A percentile compares a stretch with the other conserved stretches of the same genome.
These are phyloP conservation scores for Diarsia rubi DNA, from an alignment of 2,888 invertebrate genomes.

Conservation along the genomic window DNA sequence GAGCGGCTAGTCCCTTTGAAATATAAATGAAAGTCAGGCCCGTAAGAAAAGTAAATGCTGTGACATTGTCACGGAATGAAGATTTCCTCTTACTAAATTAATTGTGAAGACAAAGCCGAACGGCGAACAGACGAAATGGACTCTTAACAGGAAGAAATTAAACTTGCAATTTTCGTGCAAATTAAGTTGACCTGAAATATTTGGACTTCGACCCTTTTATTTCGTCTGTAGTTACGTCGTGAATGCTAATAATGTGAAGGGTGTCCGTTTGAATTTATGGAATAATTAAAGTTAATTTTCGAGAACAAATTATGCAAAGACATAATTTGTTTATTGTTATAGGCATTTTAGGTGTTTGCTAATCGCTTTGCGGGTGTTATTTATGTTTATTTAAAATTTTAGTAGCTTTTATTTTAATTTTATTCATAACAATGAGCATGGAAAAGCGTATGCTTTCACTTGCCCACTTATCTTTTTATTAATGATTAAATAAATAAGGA, in stretches of 20 bases:
- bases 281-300: slow-evolving; percentile 88
- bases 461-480: neutral
- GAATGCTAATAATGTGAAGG: slow-evolving; percentile 89
- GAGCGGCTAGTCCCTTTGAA: slow-evolving; percentile 71
- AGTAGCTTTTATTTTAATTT: slow-evolving; percentile 26
- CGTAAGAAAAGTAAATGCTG: slow-evolving; percentile 81
- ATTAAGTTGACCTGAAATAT: slow-evolving; percentile 87
- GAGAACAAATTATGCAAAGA: slow-evolving; percentile 79
- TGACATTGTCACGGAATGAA: slow-evolving; percentile 85
- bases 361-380: slow-evolving; percentile 65
- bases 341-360: slow-evolving; percentile 72
- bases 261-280: slow-evolving; percentile 87
- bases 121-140: slow-evolving; percentile 79
- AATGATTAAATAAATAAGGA: neutral
- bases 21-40: slow-evolving; percentile 78
- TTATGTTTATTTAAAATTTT: slow-evolving; percentile 41
- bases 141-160: slow-evolving; percentile 82
- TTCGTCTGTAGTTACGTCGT: slow-evolving; percentile 84
- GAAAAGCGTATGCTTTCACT: slow-evolving; percentile 5
- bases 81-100: slow-evolving; percentile 88
- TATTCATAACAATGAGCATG: slow-evolving; percentile 11
- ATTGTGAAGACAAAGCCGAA: slow-evolving; percentile 80
- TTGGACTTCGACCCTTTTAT: slow-evolving; percentile 88
- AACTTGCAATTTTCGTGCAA: slow-evolving; percentile 84
- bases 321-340: slow-evolving; percentile 78